These are phyloP conservation scores for Oegoconia quadripuncta DNA, from an alignment of 2,888 invertebrate species.

Conservation along the genomic window DNA sequence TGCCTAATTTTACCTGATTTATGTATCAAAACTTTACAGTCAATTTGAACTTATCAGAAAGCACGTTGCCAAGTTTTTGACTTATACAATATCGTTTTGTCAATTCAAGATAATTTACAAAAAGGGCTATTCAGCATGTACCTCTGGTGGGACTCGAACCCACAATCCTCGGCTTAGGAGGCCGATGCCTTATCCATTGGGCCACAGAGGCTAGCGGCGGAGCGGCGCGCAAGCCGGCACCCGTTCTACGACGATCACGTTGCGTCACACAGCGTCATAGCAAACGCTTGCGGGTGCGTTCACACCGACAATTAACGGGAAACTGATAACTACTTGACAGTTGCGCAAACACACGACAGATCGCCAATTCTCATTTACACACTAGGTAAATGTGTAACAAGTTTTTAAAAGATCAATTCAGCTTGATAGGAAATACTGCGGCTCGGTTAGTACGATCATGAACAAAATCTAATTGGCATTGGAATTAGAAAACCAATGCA, in stretches of 20 bases:
- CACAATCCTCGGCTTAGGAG: slow-evolving; percentile 92
- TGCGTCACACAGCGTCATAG: slow-evolving; percentile 45
- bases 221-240: slow-evolving; percentile 86
- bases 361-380: too few species aligned
- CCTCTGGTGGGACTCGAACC: slow-evolving; percentile 94
- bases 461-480: too few species aligned
- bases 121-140: slow-evolving; percentile 57
- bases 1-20: too few species aligned
- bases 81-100: too few species aligned
- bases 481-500: too few species aligned
- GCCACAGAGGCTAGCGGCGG: slow-evolving; percentile 89
- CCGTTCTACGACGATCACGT: slow-evolving; percentile 41
- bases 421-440: too few species aligned
- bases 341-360: background rate
- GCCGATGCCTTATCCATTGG: slow-evolving; percentile 91
- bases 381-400: too few species aligned
- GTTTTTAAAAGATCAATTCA: too few species aligned
- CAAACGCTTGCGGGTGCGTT: slow-evolving; percentile 32
- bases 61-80: too few species aligned
- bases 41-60: too few species aligned
- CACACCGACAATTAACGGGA: slow-evolving; percentile 34
- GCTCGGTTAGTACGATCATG: too few species aligned
- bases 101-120: slow-evolving; percentile 25
- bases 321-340: slow-evolving; percentile 23
- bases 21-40: too few species aligned